These are phyloP conservation scores for Petrosia ficiformis DNA, from an alignment of 37 sponge, comb jelly and placozoan species.

Conservation along the genomic window DNA sequence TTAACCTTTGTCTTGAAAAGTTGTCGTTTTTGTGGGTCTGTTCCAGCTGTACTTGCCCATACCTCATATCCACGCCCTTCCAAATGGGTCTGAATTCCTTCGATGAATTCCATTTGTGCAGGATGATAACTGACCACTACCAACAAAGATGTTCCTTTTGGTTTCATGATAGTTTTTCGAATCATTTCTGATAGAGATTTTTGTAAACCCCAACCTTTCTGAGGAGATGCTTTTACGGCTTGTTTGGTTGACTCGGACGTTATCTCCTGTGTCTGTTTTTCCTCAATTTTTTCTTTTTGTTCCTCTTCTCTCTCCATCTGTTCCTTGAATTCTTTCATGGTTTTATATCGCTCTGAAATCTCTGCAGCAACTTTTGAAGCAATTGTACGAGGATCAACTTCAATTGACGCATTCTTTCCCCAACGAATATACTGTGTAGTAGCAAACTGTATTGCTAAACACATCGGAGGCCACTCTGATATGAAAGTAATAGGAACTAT, in stretches of 20 bases:
- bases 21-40: constrained; percentile 1
- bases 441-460: constrained; percentile 94
- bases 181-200: constrained; percentile 4
- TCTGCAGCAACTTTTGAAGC: constrained; percentile 14
- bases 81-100: constrained; percentile 12
- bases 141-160: constrained; percentile 56
- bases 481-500: constrained; percentile 81
- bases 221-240: constrained; percentile 32
- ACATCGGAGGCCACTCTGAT: constrained; percentile 66
- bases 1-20: constrained; percentile 47
- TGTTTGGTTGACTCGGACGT: not conserved
- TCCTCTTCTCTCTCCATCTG: too few relatives aligned
- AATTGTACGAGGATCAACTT: not conserved
- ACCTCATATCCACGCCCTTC: constrained; percentile 44
- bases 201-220: not conserved
- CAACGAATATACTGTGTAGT: constrained; percentile 66
- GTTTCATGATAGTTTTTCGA: constrained; percentile 33
- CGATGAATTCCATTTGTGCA: constrained; percentile 29
- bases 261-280: not conserved
- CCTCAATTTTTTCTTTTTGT: not conserved
- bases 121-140: constrained; percentile 43
- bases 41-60: constrained; percentile 14
- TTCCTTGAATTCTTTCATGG: not conserved
- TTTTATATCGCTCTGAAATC: constrained; percentile 15
- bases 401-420: not conserved